Percentiles rank a stretch among this genome's conserved stretches.
phyloP scores from a whole-genome alignment of 2,888 invertebrate species.

The Monochamus alternatus region DNA sequence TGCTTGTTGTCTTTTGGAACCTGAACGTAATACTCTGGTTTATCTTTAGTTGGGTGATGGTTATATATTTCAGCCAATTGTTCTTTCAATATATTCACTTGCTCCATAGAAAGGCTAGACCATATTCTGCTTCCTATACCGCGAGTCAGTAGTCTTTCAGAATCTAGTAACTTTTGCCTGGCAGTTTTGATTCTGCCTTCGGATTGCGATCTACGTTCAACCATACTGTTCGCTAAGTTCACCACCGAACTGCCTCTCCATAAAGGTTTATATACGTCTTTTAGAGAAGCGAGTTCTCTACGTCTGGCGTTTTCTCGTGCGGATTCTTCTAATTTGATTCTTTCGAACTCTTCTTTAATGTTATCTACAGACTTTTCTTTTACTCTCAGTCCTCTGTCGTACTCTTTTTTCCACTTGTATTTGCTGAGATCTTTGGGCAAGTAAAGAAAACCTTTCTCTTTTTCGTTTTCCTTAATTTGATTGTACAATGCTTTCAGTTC shows the following conservation, averaged over 20 bases:
- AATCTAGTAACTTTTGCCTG: conserved; percentile 56
- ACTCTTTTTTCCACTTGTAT: conserved; percentile 83
- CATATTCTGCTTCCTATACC: conserved; percentile 85
- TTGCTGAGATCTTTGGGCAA: conserved; percentile 83
- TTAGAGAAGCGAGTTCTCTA: conserved; percentile 70
- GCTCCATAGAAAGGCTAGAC: conserved; percentile 89
- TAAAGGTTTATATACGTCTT: conserved; percentile 84
- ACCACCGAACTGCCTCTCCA: conserved; percentile 90
- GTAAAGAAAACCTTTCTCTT: conserved; percentile 88
- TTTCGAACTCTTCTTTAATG: conserved; percentile 84
- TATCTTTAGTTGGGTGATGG: conserved; percentile 68
- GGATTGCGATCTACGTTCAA: conserved; percentile 74
- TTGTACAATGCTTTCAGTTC: conserved; percentile 85
- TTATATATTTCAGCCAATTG: conserved; percentile 89
- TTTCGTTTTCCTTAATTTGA: conserved; percentile 85
- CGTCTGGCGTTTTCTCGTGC: conserved; percentile 71
- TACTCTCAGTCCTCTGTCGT: conserved; percentile 83
- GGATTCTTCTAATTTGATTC: conserved; percentile 73
- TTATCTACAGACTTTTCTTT: conserved; percentile 93
- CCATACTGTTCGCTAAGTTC: conserved; percentile 83
- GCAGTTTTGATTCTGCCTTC: conserved; percentile 65
- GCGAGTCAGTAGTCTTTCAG: conserved; percentile 67
- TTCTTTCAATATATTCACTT: conserved; percentile 84
- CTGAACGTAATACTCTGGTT: conserved; percentile 77
- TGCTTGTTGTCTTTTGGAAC: conserved; percentile 69